Percentiles rank a stretch among this genome's conserved stretches.
Evolutionary conservation across 2,113 vertebrate species (phyloP).

Genomic region (Caranx ignobilis): DNA sequence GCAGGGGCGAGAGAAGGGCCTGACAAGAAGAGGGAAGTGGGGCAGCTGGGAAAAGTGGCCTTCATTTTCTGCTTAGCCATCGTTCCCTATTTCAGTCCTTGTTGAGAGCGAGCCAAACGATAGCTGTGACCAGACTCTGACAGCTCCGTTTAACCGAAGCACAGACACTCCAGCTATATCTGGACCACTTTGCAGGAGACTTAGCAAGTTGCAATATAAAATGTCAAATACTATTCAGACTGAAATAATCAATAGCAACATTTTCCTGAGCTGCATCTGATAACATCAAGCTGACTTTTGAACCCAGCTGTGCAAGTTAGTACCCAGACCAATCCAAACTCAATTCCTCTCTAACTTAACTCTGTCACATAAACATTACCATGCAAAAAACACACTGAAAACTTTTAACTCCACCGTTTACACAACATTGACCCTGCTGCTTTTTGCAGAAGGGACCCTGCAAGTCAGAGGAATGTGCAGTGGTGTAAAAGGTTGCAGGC

Average conservation of each 20-base stretch:
- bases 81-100: slow-evolving; percentile 67
- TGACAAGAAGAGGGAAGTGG: neutral
- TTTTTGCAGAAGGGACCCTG: neutral
- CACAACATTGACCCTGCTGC: neutral
- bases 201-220: neutral
- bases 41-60: slow-evolving; percentile 12
- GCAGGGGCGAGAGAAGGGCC: neutral
- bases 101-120: slow-evolving; percentile 33
- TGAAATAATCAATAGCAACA: neutral
- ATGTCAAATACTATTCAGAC: neutral
- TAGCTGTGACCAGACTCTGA: slow-evolving; percentile 9
- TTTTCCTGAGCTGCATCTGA: neutral
- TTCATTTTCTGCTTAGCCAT: slow-evolving; percentile 57
- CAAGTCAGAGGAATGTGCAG: slow-evolving; percentile 22
- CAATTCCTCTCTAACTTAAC: neutral
- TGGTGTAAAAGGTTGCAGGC: slow-evolving; percentile 3
- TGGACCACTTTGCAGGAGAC: neutral
- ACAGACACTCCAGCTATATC: neutral
- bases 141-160: neutral
- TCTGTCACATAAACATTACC: neutral
- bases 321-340: neutral
- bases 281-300: neutral
- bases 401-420: neutral
- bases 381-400: too few relatives aligned
- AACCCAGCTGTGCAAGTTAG: too few relatives aligned